Evolutionary conservation across 2,113 vertebrate genomes (phyloP).

Genomic region (Nothobranchius kuhntae): DNA sequence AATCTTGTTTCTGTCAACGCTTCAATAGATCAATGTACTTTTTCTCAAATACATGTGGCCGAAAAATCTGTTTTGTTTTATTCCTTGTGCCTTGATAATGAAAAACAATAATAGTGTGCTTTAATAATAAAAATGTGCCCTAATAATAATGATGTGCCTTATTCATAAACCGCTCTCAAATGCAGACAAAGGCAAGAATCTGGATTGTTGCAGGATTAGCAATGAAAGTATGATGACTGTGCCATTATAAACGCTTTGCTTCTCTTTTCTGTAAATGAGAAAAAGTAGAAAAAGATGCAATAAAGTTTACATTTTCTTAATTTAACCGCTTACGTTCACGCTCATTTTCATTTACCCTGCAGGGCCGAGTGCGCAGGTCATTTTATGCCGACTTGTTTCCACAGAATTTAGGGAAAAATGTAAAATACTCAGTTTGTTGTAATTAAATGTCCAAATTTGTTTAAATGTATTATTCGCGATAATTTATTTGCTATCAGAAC

Average conservation of each 20-base stretch:
- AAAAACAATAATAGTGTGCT: conserved; percentile 11
- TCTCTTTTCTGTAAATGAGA: conserved; percentile 75
- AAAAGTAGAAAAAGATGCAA: conserved; percentile 75
- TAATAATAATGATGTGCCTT: conserved; percentile 37
- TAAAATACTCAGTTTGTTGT: too few species aligned
- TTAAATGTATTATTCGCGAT: too few species aligned
- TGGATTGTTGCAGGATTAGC: conserved; percentile 69
- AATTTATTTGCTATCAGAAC: too few species aligned
- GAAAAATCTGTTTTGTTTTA: conserved; percentile 57
- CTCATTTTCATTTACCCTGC: not conserved
- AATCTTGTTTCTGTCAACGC: conserved; percentile 36
- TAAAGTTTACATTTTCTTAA: conserved; percentile 86
- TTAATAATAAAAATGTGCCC: conserved; percentile 18
- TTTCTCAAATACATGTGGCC: conserved; percentile 43
- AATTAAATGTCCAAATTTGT: too few species aligned
- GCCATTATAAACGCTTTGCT: conserved; percentile 69
- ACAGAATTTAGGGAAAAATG: too few species aligned
- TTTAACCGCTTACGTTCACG: conserved; percentile 11
- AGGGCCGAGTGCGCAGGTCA: too few species aligned
- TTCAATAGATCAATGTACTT: conserved; percentile 55
- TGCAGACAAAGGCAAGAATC: conserved; percentile 44
- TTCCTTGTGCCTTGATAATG: conserved; percentile 33
- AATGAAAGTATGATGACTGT: conserved; percentile 75
- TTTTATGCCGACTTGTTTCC: too few species aligned
- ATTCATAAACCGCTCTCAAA: conserved; percentile 54